These are phyloP conservation scores for Ephestia elutella DNA, from an alignment of 1,140 invertebrate genomes.

Conservation along the genomic window DNA sequence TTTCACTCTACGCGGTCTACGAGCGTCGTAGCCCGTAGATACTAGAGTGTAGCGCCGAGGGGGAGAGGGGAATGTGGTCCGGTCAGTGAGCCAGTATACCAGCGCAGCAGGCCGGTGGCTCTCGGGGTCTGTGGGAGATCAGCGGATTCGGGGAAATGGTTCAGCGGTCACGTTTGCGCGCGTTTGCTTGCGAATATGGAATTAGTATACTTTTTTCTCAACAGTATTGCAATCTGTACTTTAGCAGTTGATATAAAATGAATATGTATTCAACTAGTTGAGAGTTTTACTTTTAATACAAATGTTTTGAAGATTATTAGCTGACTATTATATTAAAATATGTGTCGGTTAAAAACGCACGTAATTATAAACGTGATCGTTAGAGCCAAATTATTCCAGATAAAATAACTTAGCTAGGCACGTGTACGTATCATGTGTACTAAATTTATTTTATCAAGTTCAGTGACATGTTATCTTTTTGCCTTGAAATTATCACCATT, in stretches of 20 bases:
- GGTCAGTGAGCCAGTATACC: slow-evolving; percentile 31
- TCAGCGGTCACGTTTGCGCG: slow-evolving; percentile 37
- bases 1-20: slow-evolving; percentile 13
- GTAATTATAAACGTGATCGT: background rate
- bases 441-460: slow-evolving; percentile 52
- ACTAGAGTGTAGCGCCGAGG: slow-evolving; percentile 4
- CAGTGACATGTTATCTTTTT: slow-evolving; percentile 63
- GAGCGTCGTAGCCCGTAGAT: background rate
- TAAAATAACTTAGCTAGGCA: background rate
- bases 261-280: too few species aligned
- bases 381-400: background rate
- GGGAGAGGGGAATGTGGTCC: slow-evolving; percentile 8
- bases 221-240: too few species aligned
- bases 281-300: too few species aligned
- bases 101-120: slow-evolving; percentile 18
- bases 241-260: too few species aligned
- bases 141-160: slow-evolving; percentile 43
- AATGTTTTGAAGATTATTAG: too few species aligned
- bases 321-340: background rate
- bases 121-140: slow-evolving; percentile 39
- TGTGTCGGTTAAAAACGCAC: background rate
- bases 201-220: background rate
- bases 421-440: background rate
- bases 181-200: background rate
- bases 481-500: slow-evolving; percentile 52